Evolutionary conservation across 1,140 invertebrate genomes (phyloP).

Genomic region (Drosophila tani): DNA sequence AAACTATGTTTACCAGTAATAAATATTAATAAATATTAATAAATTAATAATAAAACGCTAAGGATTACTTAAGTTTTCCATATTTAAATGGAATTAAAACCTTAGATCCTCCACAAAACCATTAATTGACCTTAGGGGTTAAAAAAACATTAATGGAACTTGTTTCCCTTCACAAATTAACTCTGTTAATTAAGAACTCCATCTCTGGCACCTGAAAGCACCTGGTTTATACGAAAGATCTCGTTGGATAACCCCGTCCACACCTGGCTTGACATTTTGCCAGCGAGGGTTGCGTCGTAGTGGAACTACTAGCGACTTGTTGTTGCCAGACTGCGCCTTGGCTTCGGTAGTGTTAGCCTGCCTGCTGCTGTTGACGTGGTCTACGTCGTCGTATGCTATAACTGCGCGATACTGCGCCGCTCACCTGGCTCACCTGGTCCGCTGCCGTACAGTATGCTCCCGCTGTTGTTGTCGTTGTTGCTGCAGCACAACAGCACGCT

Average conservation of each 20-base stretch:
- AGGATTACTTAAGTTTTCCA: background rate
- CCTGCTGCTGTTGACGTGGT: conserved; percentile 68
- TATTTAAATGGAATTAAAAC: background rate
- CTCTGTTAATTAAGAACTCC: background rate
- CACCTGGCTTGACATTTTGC: conserved; percentile 73
- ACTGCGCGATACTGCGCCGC: conserved; percentile 66
- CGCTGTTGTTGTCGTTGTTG: conserved; percentile 34
- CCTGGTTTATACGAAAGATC: conserved; percentile 40
- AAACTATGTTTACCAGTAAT: background rate
- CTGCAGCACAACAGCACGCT: conserved; percentile 36
- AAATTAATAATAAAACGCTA: too few relatives aligned
- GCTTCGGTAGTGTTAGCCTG: conserved; percentile 53
- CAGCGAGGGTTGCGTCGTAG: conserved; percentile 67
- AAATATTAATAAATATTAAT: background rate
- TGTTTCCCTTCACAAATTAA: background rate
- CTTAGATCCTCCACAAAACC: background rate
- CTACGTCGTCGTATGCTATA: conserved; percentile 76
- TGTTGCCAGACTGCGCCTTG: conserved; percentile 34
- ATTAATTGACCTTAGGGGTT: background rate
- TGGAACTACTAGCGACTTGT: conserved; percentile 41
- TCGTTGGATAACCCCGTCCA: conserved; percentile 24
- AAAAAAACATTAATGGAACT: background rate
- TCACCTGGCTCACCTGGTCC: conserved; percentile 59
- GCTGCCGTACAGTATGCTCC: conserved; percentile 27
- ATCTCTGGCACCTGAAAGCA: conserved; percentile 27